Evolutionary conservation across 1,140 invertebrate genomes (phyloP).

Genomic region (Coenobita brevimanus): DNA sequence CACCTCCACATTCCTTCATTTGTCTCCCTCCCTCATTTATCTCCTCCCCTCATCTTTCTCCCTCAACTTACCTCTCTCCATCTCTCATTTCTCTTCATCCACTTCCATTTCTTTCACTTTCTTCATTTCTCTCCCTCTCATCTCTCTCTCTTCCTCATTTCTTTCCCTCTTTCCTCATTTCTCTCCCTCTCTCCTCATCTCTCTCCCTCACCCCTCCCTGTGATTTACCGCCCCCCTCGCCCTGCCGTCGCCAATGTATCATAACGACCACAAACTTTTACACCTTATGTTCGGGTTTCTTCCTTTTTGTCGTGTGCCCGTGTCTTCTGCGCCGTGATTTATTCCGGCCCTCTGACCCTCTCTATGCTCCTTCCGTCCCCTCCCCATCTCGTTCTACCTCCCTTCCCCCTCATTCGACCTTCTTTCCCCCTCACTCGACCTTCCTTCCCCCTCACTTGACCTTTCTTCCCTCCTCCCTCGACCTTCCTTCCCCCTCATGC

Average conservation of each 20-base stretch:
- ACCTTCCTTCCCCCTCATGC: neutral
- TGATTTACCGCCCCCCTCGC: conserved; percentile 21
- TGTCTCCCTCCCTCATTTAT: neutral
- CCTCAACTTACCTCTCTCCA: neutral
- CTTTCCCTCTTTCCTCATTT: neutral
- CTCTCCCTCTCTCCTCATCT: neutral
- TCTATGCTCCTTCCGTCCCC: conserved; percentile 8
- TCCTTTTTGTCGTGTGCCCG: conserved; percentile 15
- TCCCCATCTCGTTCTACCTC: neutral
- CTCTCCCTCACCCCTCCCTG: neutral
- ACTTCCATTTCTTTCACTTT: too few relatives aligned
- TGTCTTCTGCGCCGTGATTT: conserved; percentile 38
- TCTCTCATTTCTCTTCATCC: too few relatives aligned
- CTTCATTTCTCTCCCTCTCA: neutral
- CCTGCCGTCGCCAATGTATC: conserved; percentile 42
- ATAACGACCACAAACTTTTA: conserved; percentile 49
- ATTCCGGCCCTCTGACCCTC: conserved; percentile 16
- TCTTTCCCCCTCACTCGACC: neutral
- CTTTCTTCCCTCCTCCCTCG: neutral
- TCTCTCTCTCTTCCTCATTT: neutral
- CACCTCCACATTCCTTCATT: neutral
- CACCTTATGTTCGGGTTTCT: conserved; percentile 39
- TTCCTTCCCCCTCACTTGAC: neutral
- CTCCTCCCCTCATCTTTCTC: neutral
- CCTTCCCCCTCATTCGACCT: neutral